phyloP scores from a whole-genome alignment of 2,797 vertebrate genomes.

The Acanthopagrus latus region DNA sequence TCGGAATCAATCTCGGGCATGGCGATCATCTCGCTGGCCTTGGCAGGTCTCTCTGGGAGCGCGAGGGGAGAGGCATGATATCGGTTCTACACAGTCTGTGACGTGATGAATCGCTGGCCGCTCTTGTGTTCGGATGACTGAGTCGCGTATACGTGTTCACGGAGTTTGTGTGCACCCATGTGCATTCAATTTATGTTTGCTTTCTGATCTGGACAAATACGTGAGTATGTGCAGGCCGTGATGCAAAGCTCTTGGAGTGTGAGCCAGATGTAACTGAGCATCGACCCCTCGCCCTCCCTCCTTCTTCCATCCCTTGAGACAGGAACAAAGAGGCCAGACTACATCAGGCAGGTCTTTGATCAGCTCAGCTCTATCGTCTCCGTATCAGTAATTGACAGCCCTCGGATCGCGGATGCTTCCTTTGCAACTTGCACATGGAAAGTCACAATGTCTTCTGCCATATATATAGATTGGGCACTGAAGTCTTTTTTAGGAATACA shows the following conservation, averaged over 20 bases:
- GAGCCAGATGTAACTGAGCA: slow-evolving; percentile 56
- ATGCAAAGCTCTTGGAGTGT: slow-evolving; percentile 48
- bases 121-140: neutral
- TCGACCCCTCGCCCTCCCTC: slow-evolving; percentile 10
- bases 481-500: too few species aligned
- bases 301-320: slow-evolving; percentile 62
- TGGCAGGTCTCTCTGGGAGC: slow-evolving; percentile 34
- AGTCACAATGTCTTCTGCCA: slow-evolving; percentile 8
- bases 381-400: slow-evolving; percentile 73
- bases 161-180: slow-evolving; percentile 13
- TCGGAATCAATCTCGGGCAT: slow-evolving; percentile 69
- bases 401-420: slow-evolving; percentile 46
- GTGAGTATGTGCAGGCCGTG: slow-evolving; percentile 19
- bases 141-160: neutral
- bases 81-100: slow-evolving; percentile 16
- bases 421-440: slow-evolving; percentile 25
- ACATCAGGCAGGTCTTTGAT: slow-evolving; percentile 78
- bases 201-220: slow-evolving; percentile 44
- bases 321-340: slow-evolving; percentile 79
- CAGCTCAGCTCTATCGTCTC: slow-evolving; percentile 62
- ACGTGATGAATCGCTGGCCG: neutral
- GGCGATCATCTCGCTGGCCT: slow-evolving; percentile 55
- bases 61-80: slow-evolving; percentile 8
- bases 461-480: neutral
- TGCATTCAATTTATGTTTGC: slow-evolving; percentile 34